Evolutionary conservation across 2,113 vertebrate species (phyloP).

Genomic region (Raja brachyura): DNA sequence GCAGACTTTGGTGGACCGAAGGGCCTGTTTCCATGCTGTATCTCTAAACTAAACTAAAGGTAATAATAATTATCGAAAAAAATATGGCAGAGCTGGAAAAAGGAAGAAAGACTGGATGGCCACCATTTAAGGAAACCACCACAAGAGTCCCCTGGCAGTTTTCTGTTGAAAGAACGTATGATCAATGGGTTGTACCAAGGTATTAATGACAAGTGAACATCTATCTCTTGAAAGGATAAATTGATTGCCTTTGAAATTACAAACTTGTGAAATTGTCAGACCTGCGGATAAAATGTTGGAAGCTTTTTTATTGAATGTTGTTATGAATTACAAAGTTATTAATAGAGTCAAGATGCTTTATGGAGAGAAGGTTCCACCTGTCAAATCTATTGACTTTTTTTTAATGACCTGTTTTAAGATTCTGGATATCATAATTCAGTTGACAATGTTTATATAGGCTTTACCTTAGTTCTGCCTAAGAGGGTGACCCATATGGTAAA

Average conservation of each 20-base stretch:
- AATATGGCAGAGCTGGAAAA: neutral
- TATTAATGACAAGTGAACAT: neutral
- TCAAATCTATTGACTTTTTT: neutral
- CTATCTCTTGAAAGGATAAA: neutral
- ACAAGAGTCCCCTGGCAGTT: no score
- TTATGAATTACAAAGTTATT: neutral
- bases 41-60: no score
- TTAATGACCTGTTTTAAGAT: neutral
- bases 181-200: no score
- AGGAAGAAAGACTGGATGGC: no score
- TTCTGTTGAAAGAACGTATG: no score
- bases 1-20: no score
- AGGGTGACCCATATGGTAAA: neutral
- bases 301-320: neutral
- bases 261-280: neutral
- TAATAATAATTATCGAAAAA: neutral
- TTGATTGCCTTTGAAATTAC: neutral
- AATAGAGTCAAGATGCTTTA: neutral
- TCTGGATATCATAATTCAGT: neutral
- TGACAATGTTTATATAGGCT: neutral
- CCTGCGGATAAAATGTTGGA: neutral
- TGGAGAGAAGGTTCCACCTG: neutral
- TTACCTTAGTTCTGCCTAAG: neutral
- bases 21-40: no score
- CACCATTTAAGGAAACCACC: no score